Conservation (phyloP, 2,113 vertebrate species). For the Erythrolamprus reginae region DNA sequence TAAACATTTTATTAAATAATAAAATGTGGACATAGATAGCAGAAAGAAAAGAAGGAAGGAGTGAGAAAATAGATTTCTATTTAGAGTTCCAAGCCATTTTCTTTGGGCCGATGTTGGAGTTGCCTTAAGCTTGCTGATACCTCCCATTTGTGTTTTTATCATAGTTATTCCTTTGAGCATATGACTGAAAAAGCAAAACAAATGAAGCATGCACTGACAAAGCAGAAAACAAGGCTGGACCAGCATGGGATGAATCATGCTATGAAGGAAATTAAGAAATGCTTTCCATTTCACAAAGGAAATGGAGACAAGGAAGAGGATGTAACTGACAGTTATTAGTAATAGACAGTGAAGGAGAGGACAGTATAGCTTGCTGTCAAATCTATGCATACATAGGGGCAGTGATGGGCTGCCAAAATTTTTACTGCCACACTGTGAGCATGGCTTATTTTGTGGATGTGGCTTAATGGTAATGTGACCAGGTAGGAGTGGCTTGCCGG, state of each 20-base stretch:
- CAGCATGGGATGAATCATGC: neutral
- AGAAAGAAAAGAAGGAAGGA: neutral
- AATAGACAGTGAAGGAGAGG: neutral
- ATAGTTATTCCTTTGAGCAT: neutral
- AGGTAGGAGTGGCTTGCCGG: too few species aligned
- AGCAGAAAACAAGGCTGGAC: neutral
- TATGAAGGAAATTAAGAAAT: neutral
- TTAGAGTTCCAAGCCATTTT: neutral
- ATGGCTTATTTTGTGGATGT: too few species aligned
- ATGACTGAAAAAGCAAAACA: neutral
- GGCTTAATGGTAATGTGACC: too few species aligned
- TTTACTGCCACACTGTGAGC: too few species aligned
- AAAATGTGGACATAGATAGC: neutral
- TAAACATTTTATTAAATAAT: neutral
- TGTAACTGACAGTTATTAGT: neutral
- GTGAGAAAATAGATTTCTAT: neutral
- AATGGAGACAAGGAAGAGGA: neutral
- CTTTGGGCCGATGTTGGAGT: neutral
- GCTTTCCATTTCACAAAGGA: neutral
- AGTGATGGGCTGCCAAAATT: too few species aligned
- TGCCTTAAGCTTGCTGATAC: neutral
- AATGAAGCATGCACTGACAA: neutral
- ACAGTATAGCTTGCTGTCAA: neutral
- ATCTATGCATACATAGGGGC: neutral
- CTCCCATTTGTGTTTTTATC: neutral